phyloP scores from a whole-genome alignment of 2,888 invertebrate species.

The Lepidonotus clava region DNA sequence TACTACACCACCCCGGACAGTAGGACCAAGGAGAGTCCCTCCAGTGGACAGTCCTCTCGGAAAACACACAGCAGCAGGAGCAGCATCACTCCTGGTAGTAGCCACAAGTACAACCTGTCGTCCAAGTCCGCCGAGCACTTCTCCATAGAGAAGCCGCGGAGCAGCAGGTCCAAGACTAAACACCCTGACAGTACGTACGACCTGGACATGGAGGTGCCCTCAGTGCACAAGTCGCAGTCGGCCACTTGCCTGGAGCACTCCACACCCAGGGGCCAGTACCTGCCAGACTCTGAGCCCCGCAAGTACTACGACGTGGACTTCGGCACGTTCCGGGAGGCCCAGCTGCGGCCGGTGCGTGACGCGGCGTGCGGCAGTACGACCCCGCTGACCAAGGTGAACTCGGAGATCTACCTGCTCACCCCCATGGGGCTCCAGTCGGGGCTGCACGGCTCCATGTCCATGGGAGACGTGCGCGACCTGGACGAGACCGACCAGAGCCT shows the following conservation, averaged over 20 bases:
- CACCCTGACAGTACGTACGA: constrained; percentile 7
- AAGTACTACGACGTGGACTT: constrained; percentile 42
- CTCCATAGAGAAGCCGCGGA: constrained; percentile 38
- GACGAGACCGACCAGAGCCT: constrained; percentile 28
- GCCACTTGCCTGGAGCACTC: constrained; percentile 22
- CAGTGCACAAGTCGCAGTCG: constrained; percentile 24
- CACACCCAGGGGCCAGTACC: constrained; percentile 21
- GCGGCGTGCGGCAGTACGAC: not conserved
- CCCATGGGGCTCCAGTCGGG: not conserved
- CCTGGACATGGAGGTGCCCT: constrained; percentile 26
- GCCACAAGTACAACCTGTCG: not conserved
- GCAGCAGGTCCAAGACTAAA: not conserved
- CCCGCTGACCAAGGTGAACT: constrained; percentile 16
- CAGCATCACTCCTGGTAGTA: not conserved
- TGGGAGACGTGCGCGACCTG: constrained; percentile 43
- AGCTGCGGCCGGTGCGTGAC: not conserved
- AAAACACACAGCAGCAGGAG: not conserved
- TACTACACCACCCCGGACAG: not conserved
- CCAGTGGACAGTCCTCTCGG: not conserved
- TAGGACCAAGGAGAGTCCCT: not conserved
- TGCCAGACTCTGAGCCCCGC: constrained; percentile 8
- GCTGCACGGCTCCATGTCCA: constrained; percentile 40
- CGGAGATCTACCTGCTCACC: constrained; percentile 24
- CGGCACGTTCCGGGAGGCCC: not conserved
- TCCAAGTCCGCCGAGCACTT: constrained; percentile 42